Conservation (phyloP, 2,797 vertebrate species). For the Peromyscus melanophrys region DNA sequence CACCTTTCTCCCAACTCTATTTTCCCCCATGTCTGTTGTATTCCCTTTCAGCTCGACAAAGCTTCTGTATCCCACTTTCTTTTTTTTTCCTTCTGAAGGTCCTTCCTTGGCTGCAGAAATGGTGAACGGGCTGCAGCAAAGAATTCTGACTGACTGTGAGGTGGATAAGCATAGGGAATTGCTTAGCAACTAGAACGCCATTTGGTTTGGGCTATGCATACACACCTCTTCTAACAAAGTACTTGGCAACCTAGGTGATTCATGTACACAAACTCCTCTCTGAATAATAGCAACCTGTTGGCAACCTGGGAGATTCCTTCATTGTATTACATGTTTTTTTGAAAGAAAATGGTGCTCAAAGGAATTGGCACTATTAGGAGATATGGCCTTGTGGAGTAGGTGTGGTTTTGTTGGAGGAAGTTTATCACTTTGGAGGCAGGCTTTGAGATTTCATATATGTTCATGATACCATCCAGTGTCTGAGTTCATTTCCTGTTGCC, state of each 20-base stretch:
- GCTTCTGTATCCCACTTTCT: not conserved
- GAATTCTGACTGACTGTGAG: not conserved
- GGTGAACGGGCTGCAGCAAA: not conserved
- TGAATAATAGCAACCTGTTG: not conserved
- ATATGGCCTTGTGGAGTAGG: not conserved
- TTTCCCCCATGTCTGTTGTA: not conserved
- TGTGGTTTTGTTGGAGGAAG: not conserved
- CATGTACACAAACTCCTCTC: not conserved
- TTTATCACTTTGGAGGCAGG: not conserved
- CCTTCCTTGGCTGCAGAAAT: not conserved
- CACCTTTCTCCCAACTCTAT: not conserved
- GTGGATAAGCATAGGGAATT: not conserved
- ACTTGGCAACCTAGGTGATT: not conserved
- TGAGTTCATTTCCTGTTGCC: not conserved
- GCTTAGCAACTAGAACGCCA: not conserved
- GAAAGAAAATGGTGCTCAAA: not conserved
- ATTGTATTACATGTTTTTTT: not conserved
- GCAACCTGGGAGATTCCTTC: not conserved
- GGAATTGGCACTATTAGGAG: not conserved
- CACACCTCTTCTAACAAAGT: not conserved
- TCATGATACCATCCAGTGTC: not conserved
- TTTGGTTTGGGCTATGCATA: not conserved
- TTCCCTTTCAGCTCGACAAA: not conserved
- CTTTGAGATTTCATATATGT: not conserved
- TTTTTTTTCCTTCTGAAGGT: not conserved